A percentile compares a stretch with the other conserved stretches of the same genome.
Evolutionary conservation across 2,113 vertebrate genomes (phyloP).

Genomic region (Heterotis niloticus): DNA sequence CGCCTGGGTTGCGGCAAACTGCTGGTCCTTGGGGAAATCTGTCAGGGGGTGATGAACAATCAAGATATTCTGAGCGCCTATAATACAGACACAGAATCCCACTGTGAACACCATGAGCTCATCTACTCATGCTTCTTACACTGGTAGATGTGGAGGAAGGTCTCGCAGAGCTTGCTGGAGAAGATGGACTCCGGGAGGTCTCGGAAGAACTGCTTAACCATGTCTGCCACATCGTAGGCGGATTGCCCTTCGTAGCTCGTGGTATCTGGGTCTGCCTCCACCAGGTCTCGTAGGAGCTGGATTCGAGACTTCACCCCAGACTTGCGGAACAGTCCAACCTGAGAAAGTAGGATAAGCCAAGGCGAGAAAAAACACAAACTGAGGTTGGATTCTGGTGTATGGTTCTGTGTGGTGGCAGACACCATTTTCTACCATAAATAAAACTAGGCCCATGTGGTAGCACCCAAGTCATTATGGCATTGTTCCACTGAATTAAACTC

Average conservation of each 20-base stretch:
- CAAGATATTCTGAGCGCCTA: neutral
- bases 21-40: conserved; percentile 80
- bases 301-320: conserved; percentile 84
- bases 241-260: conserved; percentile 73
- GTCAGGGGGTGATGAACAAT: neutral
- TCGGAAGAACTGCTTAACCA: conserved; percentile 88
- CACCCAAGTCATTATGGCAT: neutral
- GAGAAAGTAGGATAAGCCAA: neutral
- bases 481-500: neutral
- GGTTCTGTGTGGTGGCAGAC: neutral
- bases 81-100: neutral
- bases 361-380: neutral
- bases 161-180: conserved; percentile 73
- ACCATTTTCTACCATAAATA: neutral
- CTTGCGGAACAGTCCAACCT: conserved; percentile 84
- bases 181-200: conserved; percentile 83
- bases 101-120: neutral
- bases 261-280: conserved; percentile 65
- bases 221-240: conserved; percentile 82
- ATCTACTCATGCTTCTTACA: conserved; percentile 59
- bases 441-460: neutral
- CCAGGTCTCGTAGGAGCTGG: conserved; percentile 74
- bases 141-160: conserved; percentile 85
- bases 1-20: conserved; percentile 72
- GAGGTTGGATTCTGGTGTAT: neutral